These are phyloP conservation scores for Sorex maritimensis DNA, from an alignment of 2,797 vertebrate genomes.

Conservation along the genomic window DNA sequence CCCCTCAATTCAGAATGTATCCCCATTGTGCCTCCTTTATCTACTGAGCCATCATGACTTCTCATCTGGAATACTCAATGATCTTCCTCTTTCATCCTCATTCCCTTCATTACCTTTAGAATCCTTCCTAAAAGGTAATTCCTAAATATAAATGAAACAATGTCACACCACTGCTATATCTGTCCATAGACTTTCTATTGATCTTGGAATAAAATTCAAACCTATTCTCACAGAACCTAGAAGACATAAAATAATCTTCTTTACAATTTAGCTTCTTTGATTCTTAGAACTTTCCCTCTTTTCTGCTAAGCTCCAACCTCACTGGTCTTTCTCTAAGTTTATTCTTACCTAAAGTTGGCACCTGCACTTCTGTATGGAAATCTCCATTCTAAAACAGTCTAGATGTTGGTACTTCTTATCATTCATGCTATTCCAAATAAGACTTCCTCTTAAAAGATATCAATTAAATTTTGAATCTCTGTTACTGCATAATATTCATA, in stretches of 20 bases:
- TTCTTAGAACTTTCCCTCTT: not conserved
- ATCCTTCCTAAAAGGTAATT: conserved; percentile 25
- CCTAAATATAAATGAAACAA: not conserved
- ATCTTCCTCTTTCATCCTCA: not conserved
- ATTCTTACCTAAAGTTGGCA: conserved; percentile 9
- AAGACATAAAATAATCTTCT: not conserved
- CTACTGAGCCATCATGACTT: not conserved
- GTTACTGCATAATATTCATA: not conserved
- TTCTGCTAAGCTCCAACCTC: not conserved
- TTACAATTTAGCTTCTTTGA: not conserved
- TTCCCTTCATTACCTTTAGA: conserved; percentile 25
- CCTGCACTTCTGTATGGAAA: not conserved
- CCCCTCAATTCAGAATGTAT: not conserved
- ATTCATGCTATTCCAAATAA: not conserved
- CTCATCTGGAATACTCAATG: not conserved
- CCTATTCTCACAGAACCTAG: not conserved
- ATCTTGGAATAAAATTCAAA: conserved; percentile 30
- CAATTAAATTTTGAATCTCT: not conserved
- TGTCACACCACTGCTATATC: not conserved
- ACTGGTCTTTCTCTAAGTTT: not conserved
- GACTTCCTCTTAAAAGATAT: not conserved
- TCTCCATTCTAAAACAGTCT: not conserved
- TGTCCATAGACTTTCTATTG: not conserved
- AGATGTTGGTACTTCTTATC: not conserved
- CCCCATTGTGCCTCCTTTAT: not conserved